Evolutionary conservation across 2,113 vertebrate species (phyloP).

Genomic region (Lepus timidus): DNA sequence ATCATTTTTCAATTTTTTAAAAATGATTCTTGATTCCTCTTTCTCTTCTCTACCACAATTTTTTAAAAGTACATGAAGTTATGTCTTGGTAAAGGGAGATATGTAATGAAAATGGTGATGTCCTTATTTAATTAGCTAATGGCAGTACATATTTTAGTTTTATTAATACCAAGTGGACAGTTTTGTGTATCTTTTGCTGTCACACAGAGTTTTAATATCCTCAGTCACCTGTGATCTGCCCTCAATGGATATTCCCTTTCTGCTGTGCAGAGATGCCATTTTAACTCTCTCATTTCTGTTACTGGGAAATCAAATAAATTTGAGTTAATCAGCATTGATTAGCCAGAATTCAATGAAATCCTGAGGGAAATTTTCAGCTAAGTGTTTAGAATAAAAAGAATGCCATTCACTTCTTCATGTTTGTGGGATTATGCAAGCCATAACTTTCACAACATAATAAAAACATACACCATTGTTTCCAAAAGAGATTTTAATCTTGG

Average conservation of each 20-base stretch:
- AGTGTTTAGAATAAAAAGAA: neutral
- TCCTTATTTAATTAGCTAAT: neutral
- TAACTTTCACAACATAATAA: neutral
- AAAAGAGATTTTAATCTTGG: neutral
- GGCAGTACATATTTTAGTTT: neutral
- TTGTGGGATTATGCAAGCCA: neutral
- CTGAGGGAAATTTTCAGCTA: neutral
- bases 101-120: neutral
- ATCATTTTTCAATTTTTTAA: neutral
- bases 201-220: neutral
- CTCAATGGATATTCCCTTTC: neutral
- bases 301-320: neutral
- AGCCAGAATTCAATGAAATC: constrained; percentile 34
- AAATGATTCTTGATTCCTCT: neutral
- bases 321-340: neutral
- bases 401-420: neutral
- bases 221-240: neutral
- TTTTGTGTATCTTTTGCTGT: neutral
- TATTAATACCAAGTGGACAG: neutral
- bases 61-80: neutral
- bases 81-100: neutral
- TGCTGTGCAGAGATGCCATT: neutral
- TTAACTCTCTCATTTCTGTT: neutral
- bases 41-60: neutral
- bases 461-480: neutral